Evolutionary conservation across 2,797 vertebrate genomes (phyloP), one percentile per base, ranked within the genome.

Genomic region (Gastrophryne carolinensis): DNA sequence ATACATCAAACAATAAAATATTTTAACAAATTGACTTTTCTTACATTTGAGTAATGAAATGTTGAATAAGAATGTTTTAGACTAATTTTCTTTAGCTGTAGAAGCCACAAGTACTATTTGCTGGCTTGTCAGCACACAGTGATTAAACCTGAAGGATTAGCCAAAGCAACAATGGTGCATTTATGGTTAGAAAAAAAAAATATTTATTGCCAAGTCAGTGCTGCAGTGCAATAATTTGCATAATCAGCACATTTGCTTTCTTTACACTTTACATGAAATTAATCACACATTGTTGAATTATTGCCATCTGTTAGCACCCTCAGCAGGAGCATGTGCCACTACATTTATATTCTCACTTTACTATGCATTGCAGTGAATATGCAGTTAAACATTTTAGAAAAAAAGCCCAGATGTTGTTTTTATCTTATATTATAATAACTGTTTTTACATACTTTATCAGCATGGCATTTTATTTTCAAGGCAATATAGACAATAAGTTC

Each of bases 21-120:
- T n/a, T n/a, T n/a, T n/a, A n/a, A n/a, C n/a, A n/a, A n/a, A n/a
- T n/a, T n/a, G n/a, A n/a, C n/a, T 32, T 58, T 35, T 12, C 9
- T 39, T 1, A 34, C 41, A 27, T 88, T 78, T 85, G 78, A 82
- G 83, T 83, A 82, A 88, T 87, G 85, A 88, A 87, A 89, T 87
- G 87, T 86, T 83, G 88, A 89, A 82, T 83, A 84, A 23, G 35
- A 76, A 82, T 85, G 82, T 74, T 80, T 58, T 70, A 82, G 80
- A 80, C 2, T 49, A 71, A 83, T 84, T 84, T 85, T 82, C 83
- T 85, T 86, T 88, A 81, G 81, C 82, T 82, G 56, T 73, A 86
- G 85, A 81, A 76, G 86, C 73, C 49, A 75, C 80, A 83, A 81
- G 74, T 19, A 3, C 80, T 82, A 83, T 86, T 86, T 86, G 47